phyloP scores from a whole-genome alignment of 2,113 vertebrate genomes.

The Brachypodius melanocephalos region DNA sequence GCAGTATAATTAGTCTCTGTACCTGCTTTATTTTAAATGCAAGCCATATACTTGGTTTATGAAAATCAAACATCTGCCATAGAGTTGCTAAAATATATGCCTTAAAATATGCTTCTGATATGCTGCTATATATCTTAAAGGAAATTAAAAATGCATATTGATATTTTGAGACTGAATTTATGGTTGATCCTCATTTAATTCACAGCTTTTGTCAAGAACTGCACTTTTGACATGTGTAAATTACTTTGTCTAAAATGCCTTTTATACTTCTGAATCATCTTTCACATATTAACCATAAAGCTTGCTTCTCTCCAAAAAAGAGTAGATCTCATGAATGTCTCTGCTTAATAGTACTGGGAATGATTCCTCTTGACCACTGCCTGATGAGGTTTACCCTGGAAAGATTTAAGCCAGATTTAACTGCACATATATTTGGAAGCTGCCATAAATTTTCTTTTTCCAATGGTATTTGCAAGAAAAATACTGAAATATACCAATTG shows the following conservation, averaged over 20 bases:
- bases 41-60: background rate
- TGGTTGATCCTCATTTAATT: background rate
- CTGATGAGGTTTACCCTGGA: background rate
- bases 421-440: background rate
- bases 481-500: background rate
- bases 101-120: background rate
- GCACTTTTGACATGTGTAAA: background rate
- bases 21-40: slow-evolving; percentile 11
- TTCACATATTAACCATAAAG: background rate
- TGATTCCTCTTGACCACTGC: background rate
- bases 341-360: background rate
- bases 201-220: background rate
- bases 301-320: background rate
- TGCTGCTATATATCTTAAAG: background rate
- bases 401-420: background rate
- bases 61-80: background rate
- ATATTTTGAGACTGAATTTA: background rate
- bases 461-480: background rate
- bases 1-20: background rate
- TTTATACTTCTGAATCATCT: background rate
- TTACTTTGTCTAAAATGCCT: background rate
- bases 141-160: background rate
- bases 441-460: background rate
- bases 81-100: background rate
- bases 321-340: background rate